A percentile compares a stretch with the other conserved stretches of the same genome.
Conservation (phyloP, 1,140 invertebrate genomes). For the Neodiprion virginianus region DNA sequence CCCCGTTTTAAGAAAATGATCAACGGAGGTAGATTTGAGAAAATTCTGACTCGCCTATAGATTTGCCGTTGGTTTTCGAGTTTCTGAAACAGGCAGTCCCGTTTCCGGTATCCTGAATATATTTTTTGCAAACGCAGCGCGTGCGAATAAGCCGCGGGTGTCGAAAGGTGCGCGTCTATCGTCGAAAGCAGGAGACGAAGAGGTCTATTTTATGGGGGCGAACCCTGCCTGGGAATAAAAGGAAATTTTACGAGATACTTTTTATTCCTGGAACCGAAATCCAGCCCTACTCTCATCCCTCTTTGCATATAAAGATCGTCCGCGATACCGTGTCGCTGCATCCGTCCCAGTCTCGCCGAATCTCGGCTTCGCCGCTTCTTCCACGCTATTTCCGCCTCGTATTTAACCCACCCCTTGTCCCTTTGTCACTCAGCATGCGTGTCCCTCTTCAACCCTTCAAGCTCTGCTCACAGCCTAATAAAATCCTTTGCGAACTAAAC, state of each 20-base stretch:
- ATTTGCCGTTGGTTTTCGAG: too few relatives aligned
- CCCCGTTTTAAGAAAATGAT: too few relatives aligned
- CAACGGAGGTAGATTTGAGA: too few relatives aligned
- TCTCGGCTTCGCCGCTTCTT: not conserved
- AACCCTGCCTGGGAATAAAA: not conserved
- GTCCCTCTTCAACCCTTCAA: not conserved
- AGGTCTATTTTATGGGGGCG: too few relatives aligned
- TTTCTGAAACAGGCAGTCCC: too few relatives aligned
- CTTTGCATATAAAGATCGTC: constrained; percentile 6
- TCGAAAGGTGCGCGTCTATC: too few relatives aligned
- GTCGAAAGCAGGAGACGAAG: too few relatives aligned
- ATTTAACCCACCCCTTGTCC: not conserved
- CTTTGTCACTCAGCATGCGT: not conserved
- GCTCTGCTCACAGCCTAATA: not conserved
- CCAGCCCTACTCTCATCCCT: not conserved
- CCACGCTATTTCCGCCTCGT: not conserved
- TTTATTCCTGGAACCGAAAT: not conserved
- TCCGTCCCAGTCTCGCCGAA: not conserved
- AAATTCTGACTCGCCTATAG: too few relatives aligned
- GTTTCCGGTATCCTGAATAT: too few relatives aligned
- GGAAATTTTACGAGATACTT: constrained; percentile 9
- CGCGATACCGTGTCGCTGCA: not conserved
- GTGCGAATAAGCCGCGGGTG: too few relatives aligned
- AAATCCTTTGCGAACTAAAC: not conserved
- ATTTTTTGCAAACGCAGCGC: too few relatives aligned